phyloP scores from a whole-genome alignment of 1,140 invertebrate genomes.

The Neodiprion virginianus region DNA sequence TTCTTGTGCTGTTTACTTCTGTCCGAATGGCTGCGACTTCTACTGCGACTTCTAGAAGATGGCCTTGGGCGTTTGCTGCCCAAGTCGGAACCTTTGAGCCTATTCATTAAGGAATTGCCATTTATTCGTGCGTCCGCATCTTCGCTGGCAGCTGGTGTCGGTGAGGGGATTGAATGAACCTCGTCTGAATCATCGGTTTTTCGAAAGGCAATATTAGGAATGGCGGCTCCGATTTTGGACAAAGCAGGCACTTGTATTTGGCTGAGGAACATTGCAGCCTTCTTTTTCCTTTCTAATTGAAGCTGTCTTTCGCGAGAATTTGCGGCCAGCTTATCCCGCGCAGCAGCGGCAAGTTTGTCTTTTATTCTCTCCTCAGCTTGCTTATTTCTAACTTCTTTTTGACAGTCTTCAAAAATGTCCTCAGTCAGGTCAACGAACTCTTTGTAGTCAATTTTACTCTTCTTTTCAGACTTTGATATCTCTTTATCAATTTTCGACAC shows the following conservation, averaged over 20 bases:
- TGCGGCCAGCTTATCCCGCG: slow-evolving; percentile 66
- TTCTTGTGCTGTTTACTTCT: slow-evolving; percentile 51
- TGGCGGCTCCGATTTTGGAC: slow-evolving; percentile 28
- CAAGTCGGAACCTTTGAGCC: slow-evolving; percentile 50
- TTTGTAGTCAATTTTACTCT: slow-evolving; percentile 41
- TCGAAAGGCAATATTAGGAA: slow-evolving; percentile 17
- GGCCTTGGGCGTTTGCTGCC: slow-evolving; percentile 48
- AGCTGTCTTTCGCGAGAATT: slow-evolving; percentile 70
- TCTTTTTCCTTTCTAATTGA: slow-evolving; percentile 75
- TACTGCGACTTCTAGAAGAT: slow-evolving; percentile 52
- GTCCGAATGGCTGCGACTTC: slow-evolving; percentile 45
- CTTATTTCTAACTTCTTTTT: slow-evolving; percentile 49
- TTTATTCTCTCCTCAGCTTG: slow-evolving; percentile 69
- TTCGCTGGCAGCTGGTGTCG: slow-evolving; percentile 31
- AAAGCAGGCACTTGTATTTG: slow-evolving; percentile 61
- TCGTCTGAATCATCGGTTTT: slow-evolving; percentile 45
- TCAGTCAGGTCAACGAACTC: slow-evolving; percentile 66
- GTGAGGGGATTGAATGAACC: slow-evolving; percentile 49
- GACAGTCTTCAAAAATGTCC: slow-evolving; percentile 57
- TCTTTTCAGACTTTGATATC: slow-evolving; percentile 32
- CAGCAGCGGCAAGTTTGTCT: slow-evolving; percentile 68
- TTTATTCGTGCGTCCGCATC: slow-evolving; percentile 40
- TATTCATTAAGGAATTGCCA: slow-evolving; percentile 50
- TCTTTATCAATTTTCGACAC: slow-evolving; percentile 22
- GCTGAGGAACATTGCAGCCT: slow-evolving; percentile 69